A percentile compares a stretch with the other conserved stretches of the same genome.
phyloP scores from a whole-genome alignment of 30 jellyfish, hydroid and myxozoan genomes.

The Sanderia malayensis region DNA sequence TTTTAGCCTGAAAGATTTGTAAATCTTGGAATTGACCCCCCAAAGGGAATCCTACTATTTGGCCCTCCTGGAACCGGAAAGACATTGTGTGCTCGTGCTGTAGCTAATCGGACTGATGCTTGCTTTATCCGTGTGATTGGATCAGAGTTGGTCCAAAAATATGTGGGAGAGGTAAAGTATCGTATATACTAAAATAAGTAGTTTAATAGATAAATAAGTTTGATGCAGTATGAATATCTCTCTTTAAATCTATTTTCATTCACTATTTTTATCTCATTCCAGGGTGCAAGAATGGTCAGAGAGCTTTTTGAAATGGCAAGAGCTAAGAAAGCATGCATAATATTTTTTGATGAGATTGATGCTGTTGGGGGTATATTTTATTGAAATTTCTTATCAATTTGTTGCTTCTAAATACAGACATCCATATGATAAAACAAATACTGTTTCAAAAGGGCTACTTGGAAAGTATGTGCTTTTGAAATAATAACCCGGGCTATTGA shows the following conservation, averaged over 20 bases:
- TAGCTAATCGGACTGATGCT: slow-evolving; percentile 98
- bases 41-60: slow-evolving; percentile 92
- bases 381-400: neutral
- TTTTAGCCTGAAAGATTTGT: slow-evolving; percentile 96
- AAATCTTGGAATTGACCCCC: slow-evolving; percentile 99
- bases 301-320: slow-evolving; percentile 99
- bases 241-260: too few relatives aligned
- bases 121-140: slow-evolving; percentile 98
- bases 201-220: too few relatives aligned
- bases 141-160: slow-evolving; percentile 96
- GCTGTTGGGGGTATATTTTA: slow-evolving; percentile 89
- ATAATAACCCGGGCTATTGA: too few relatives aligned
- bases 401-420: too few relatives aligned
- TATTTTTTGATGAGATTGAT: slow-evolving; percentile 96
- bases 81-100: slow-evolving; percentile 97
- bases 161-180: slow-evolving; percentile 92
- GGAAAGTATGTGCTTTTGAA: too few relatives aligned
- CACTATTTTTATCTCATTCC: too few relatives aligned
- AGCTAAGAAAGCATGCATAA: slow-evolving; percentile 93
- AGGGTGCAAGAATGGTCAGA: slow-evolving; percentile 99
- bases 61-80: slow-evolving; percentile 99
- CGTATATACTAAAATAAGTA: too few relatives aligned
- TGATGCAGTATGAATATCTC: too few relatives aligned
- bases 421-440: too few relatives aligned
- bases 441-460: too few relatives aligned